Evolutionary conservation across 2,797 vertebrate genomes (phyloP), one percentile per base, ranked within the genome.

Genomic region (Sciurus vulgaris): DNA sequence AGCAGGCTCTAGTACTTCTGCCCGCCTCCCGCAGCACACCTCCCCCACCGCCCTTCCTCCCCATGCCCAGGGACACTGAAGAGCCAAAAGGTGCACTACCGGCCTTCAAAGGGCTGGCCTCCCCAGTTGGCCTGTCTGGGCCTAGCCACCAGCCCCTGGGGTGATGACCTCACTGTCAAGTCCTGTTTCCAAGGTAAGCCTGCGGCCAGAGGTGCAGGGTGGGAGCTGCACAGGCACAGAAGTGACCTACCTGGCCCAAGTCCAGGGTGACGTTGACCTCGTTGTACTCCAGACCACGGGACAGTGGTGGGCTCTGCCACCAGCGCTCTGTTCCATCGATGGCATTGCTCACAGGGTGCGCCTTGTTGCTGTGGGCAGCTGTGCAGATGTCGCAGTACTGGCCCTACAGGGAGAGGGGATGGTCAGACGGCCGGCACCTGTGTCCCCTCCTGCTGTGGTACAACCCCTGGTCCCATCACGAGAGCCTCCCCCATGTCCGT

Each of bases 301-400:
- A 99, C 3, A 99, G 98, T 0, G 99, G 99, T 0, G 99, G 99
- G 93, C 99, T 99, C 98, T 99, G 99, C 99, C 99, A 99, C 99
- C 99, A 99, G 78, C 99, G 98, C 96, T 99, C 99, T 0, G 99
- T 99, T 51, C 99, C 99, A 0, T 99, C 99, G 0, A 99, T 98
- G 97, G 99, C 99, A 0, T 99, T 99, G 65, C 98, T 99, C 97
- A 99, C 99, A 33, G 99, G 99, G 65, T 99, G 99, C 0, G 99
- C 99, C 30, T 99, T 99, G 94, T 99, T 99, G 88, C 98, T 99
- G 89, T 98, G 99, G 0, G 98, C 98, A 0, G 99, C 99, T 65
- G 98, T 98, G 97, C 99, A 99, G 97, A 99, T 99, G 98, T 99
- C 99, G 0, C 99, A 99, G 98, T 99, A 99, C 96, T 99, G 99